These are phyloP conservation scores for Epirrhoe tristata DNA, from an alignment of 2,888 invertebrate genomes.

Conservation along the genomic window DNA sequence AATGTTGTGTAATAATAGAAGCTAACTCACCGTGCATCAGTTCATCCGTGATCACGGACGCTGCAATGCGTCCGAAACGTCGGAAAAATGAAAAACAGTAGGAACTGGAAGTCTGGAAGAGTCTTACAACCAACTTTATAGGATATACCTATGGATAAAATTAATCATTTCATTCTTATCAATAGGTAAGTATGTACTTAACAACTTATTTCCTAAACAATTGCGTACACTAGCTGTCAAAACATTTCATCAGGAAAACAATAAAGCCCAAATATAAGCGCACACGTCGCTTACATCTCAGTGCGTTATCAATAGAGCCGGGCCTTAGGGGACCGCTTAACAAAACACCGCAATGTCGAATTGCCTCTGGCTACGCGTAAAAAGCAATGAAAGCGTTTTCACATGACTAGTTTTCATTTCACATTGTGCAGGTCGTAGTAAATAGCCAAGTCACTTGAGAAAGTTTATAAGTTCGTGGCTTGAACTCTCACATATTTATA, in stretches of 20 bases:
- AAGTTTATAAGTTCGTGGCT: not conserved
- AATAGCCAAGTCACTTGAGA: not conserved
- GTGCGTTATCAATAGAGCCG: constrained; percentile 67
- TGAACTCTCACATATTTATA: not conserved
- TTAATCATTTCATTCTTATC: too few relatives aligned
- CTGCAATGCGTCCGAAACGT: too few relatives aligned
- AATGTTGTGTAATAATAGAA: too few relatives aligned
- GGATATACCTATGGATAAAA: too few relatives aligned
- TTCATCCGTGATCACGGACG: too few relatives aligned
- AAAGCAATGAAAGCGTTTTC: constrained; percentile 84
- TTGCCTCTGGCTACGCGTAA: constrained; percentile 81
- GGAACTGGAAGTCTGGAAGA: too few relatives aligned
- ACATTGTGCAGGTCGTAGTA: constrained; percentile 56
- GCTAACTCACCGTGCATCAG: too few relatives aligned
- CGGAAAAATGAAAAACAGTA: too few relatives aligned
- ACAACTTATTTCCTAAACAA: not conserved
- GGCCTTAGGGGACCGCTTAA: constrained; percentile 59
- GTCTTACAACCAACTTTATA: too few relatives aligned
- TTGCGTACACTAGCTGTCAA: not conserved
- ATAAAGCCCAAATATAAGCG: constrained; percentile 56
- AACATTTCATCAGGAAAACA: constrained; percentile 40
- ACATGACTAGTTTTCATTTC: constrained; percentile 82
- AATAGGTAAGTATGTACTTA: too few relatives aligned
- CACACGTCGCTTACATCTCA: constrained; percentile 51
- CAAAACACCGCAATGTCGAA: constrained; percentile 77